These are phyloP conservation scores for Atta cephalotes DNA, from an alignment of 1,140 invertebrate species.

Conservation along the genomic window DNA sequence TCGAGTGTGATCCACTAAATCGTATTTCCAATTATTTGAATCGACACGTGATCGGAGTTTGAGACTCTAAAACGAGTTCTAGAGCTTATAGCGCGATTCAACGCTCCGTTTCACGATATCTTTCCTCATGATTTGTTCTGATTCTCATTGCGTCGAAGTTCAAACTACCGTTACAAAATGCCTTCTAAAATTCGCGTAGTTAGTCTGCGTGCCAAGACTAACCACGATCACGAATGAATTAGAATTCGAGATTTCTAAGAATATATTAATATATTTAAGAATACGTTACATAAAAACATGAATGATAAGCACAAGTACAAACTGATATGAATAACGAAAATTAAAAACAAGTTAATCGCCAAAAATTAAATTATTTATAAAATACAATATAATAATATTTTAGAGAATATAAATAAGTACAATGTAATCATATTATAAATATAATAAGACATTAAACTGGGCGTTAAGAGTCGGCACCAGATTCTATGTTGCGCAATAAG, in stretches of 20 bases:
- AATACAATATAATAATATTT: too few relatives aligned
- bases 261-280: background rate
- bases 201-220: background rate
- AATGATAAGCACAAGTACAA: background rate
- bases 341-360: background rate
- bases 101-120: background rate
- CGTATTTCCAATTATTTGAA: constrained; percentile 36
- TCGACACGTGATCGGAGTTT: background rate
- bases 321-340: background rate
- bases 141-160: background rate
- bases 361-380: background rate
- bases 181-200: constrained; percentile 6
- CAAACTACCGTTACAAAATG: constrained; percentile 16
- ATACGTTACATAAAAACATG: background rate
- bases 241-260: background rate
- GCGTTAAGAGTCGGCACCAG: too few relatives aligned
- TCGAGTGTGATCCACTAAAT: background rate
- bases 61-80: background rate
- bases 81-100: background rate
- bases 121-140: constrained; percentile 40
- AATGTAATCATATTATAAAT: background rate
- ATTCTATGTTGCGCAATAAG: too few relatives aligned
- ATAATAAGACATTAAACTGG: too few relatives aligned
- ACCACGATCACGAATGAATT: background rate
- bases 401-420: too few relatives aligned